Conservation (phyloP, 2,797 vertebrate species). For the Capromys pilorides region DNA sequence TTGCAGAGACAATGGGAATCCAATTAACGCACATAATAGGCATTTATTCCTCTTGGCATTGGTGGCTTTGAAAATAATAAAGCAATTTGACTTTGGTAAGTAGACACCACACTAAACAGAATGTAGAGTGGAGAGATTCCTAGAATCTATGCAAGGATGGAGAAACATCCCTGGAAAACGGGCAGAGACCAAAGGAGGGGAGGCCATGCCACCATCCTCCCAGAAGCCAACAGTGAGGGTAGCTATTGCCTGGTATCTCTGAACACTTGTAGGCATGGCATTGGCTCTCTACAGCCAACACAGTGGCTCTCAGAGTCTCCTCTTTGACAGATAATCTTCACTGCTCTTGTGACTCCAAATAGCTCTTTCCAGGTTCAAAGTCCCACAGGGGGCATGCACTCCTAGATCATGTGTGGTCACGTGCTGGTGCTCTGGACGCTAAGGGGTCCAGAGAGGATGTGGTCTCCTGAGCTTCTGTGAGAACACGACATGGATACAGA, state of each 20-base stretch:
- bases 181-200: background rate
- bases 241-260: background rate
- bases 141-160: background rate
- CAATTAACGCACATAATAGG: background rate
- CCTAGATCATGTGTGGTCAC: background rate
- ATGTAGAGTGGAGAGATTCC: background rate
- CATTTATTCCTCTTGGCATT: background rate
- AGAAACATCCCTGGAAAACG: background rate
- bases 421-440: rapidly evolving
- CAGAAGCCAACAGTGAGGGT: background rate
- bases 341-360: background rate
- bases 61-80: constrained; percentile 26
- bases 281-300: background rate
- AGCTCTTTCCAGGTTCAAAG: background rate
- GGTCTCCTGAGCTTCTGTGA: background rate
- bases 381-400: background rate
- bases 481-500: background rate
- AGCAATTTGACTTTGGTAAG: constrained; percentile 26
- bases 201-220: background rate
- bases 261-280: background rate
- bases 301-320: background rate
- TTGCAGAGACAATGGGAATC: background rate
- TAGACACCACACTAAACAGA: background rate
- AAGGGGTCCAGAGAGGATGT: background rate
- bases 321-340: background rate